Percentiles rank a stretch among this genome's conserved stretches.
Conservation (phyloP, 2,888 invertebrate species). For the Dynastes maya region DNA sequence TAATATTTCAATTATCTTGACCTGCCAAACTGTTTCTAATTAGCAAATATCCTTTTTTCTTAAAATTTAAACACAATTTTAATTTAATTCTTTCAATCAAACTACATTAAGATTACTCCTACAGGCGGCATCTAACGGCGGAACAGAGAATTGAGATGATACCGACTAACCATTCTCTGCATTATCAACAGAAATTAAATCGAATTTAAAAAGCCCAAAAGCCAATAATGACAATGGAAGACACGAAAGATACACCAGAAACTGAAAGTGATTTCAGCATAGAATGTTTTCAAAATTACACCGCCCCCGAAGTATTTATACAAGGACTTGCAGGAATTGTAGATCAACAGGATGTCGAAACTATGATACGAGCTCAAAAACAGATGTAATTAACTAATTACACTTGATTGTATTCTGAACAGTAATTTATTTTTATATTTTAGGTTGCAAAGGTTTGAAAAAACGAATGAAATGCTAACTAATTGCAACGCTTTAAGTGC, state of each 20-base stretch:
- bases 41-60: too few relatives aligned
- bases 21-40: too few relatives aligned
- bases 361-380: constrained; percentile 92
- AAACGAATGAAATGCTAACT: constrained; percentile 98
- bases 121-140: neutral
- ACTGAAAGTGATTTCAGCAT: constrained; percentile 83
- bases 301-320: constrained; percentile 93
- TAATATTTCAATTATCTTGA: too few relatives aligned
- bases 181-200: constrained; percentile 20
- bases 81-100: neutral
- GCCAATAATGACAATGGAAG: constrained; percentile 62
- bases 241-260: constrained; percentile 75
- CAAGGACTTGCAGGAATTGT: constrained; percentile 93
- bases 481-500: constrained; percentile 97
- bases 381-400: constrained; percentile 80
- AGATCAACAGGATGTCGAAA: constrained; percentile 91
- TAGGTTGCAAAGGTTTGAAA: constrained; percentile 96
- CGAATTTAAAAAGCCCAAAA: constrained; percentile 29
- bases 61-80: too few relatives aligned
- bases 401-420: neutral
- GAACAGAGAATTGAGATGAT: neutral
- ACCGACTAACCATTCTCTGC: neutral
- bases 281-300: constrained; percentile 92
- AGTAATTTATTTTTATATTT: constrained; percentile 22
- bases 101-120: neutral